These are phyloP conservation scores for Hystrix brachyura DNA, from an alignment of 2,113 vertebrate species.

Conservation along the genomic window DNA sequence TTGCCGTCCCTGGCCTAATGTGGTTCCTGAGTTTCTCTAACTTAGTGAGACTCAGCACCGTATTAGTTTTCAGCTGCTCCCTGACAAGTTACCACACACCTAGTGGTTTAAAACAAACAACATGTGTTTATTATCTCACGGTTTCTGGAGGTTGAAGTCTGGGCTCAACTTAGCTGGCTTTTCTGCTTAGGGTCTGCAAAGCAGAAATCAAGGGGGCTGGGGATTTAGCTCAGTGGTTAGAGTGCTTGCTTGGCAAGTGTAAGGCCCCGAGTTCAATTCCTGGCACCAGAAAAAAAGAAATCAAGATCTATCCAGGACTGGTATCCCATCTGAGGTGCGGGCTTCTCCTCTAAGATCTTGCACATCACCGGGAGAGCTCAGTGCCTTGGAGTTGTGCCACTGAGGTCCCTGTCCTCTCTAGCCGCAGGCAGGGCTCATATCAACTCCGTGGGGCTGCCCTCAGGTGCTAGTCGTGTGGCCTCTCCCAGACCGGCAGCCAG, in stretches of 20 bases:
- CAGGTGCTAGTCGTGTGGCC: background rate
- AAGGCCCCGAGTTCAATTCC: too few relatives aligned
- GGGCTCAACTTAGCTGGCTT: background rate
- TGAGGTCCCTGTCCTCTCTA: background rate
- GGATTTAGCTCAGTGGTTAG: too few relatives aligned
- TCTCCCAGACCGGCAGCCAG: background rate
- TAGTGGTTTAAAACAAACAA: background rate
- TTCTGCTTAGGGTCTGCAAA: background rate
- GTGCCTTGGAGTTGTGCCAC: background rate
- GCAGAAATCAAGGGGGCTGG: background rate
- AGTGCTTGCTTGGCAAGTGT: too few relatives aligned
- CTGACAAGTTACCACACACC: background rate
- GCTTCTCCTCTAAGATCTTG: background rate
- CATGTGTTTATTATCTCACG: background rate
- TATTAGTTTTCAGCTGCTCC: background rate
- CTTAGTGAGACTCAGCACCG: background rate
- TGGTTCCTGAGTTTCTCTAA: background rate
- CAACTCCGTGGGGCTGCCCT: too few relatives aligned
- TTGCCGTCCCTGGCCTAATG: background rate
- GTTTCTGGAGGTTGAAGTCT: background rate
- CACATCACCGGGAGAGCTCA: background rate
- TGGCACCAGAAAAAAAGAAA: background rate
- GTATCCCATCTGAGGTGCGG: background rate
- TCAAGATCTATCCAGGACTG: background rate
- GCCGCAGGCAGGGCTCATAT: background rate